These are phyloP conservation scores for Tenthredo distinguenda DNA, from an alignment of 2,888 invertebrate genomes.

Conservation along the genomic window DNA sequence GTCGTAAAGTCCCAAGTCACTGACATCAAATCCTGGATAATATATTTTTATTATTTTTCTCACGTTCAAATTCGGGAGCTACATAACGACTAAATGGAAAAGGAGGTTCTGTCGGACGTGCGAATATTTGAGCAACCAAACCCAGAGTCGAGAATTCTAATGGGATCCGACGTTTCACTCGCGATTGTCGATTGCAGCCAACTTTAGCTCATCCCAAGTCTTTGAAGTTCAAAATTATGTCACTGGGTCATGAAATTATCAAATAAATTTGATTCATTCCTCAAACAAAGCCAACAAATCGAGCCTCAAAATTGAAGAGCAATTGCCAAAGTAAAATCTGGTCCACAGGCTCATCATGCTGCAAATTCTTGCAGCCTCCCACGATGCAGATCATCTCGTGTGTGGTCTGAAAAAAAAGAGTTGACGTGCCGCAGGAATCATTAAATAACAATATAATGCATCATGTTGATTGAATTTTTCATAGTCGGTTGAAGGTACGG, in stretches of 20 bases:
- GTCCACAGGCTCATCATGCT: background rate
- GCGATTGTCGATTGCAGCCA: background rate
- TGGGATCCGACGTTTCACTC: background rate
- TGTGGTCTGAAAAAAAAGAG: background rate
- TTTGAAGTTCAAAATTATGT: background rate
- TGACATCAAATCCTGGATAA: background rate
- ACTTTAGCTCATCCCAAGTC: background rate
- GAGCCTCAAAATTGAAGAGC: background rate
- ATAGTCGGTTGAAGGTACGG: background rate
- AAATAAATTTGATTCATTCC: background rate
- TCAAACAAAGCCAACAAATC: background rate
- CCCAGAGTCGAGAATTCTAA: conserved; percentile 15
- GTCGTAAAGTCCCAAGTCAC: background rate
- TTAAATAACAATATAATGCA: conserved; percentile 2
- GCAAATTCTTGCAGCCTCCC: background rate
- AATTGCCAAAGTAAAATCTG: background rate
- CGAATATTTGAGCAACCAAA: conserved; percentile 1
- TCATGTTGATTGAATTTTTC: background rate
- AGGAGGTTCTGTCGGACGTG: background rate
- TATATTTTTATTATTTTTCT: conserved; percentile 1
- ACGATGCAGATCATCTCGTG: background rate
- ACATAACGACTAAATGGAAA: background rate
- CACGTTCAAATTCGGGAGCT: conserved; percentile 22
- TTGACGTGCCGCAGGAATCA: background rate
- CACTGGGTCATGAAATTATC: background rate